Evolutionary conservation across 2,797 vertebrate genomes (phyloP), one percentile per base, ranked within the genome.

Genomic region (Brachymystax lenok): DNA sequence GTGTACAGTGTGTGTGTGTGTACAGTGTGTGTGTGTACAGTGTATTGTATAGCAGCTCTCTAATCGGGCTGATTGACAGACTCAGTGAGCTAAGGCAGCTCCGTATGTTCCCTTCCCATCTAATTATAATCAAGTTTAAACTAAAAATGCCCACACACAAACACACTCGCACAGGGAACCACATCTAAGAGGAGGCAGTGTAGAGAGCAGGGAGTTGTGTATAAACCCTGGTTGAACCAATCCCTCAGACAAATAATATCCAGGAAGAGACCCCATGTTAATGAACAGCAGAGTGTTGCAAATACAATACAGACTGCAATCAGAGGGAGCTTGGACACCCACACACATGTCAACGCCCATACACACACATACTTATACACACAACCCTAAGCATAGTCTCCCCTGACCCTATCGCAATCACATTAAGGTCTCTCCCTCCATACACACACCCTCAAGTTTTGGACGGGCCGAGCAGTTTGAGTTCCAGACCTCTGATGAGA

Each of bases 61-160:
- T 90, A 92, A 92, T 83, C 71, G 83, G 89, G 73, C 78, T 91
- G 92, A 94, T 88, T 93, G 92, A 93, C 92, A 90, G 89, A 81
- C 75, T 87, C 92, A 87, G 84, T 86, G 80, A 86, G 88, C 86
- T 85, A 88, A 79, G 74, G 85, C 90, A 71, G 61, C 78, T 63
- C 86, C 89, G 79, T 92, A 92, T 94, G 92, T 88, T 94, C 85
- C 79, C 85, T 78, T 92, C 92, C 80, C 76, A 76, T 90, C 84
- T 90, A 92, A 94, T 94, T 93, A 93, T 74, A 86, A 83, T 92
- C 89, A 91, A 87, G 79, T 82, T 83, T 83, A 87, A 80, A 85
- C 82, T 88, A 70, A 89, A 85, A 89, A 89, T 89, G 88, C 56
- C 73, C 83, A 84, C 81, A 80, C n/a, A 77, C 21, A 82, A 80